phyloP scores from a whole-genome alignment of 2,113 vertebrate species.

The Sorex fumeus region DNA sequence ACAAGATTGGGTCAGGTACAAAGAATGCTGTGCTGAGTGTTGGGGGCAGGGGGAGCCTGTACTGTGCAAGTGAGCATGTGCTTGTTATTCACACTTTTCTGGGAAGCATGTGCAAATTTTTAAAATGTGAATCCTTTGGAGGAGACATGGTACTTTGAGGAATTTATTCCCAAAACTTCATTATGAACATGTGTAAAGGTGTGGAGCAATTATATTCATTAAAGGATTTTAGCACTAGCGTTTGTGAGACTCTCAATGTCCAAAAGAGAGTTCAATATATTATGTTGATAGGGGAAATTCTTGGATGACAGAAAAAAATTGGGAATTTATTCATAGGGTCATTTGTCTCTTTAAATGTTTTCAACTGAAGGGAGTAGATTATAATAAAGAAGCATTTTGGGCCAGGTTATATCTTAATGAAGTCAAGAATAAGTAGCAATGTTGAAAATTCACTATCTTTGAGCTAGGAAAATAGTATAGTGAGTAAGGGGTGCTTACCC shows the following conservation, averaged over 20 bases:
- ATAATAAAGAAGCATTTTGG: conserved; percentile 8
- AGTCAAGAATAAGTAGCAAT: not conserved
- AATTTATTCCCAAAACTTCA: conserved; percentile 25
- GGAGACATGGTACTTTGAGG: not conserved
- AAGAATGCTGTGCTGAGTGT: not conserved
- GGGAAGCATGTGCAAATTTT: not conserved
- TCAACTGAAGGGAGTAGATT: not conserved
- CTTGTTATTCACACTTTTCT: not conserved
- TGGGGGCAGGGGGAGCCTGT: not conserved
- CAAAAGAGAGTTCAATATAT: not conserved
- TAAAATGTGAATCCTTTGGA: conserved; percentile 5
- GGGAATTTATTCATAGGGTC: not conserved
- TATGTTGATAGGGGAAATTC: not conserved
- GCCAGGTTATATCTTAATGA: too few species aligned
- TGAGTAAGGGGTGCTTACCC: too few species aligned
- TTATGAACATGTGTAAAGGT: not conserved
- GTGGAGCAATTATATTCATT: not conserved
- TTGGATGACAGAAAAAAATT: not conserved
- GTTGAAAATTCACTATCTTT: not conserved
- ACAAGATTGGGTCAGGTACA: not conserved
- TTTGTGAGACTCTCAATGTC: not conserved
- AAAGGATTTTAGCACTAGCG: not conserved
- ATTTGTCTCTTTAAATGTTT: not conserved
- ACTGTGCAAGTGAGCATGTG: not conserved
- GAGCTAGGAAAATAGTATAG: too few species aligned